A percentile compares a stretch with the other conserved stretches of the same genome.
Conservation (phyloP, 2,888 invertebrate species). For the Dryobota labecula region DNA sequence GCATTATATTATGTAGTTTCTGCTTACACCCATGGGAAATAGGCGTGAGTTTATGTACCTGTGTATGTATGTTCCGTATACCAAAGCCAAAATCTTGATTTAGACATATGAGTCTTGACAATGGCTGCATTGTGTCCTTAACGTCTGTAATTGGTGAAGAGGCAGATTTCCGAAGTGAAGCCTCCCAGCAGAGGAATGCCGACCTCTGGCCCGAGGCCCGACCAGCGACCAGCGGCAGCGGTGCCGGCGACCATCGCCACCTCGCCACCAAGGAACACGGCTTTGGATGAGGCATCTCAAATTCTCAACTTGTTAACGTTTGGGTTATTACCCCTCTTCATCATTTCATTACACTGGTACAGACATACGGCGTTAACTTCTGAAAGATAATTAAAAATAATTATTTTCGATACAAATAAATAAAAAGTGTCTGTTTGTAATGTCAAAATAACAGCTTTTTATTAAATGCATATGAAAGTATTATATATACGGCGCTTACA, state of each 20-base stretch:
- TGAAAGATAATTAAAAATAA: neutral
- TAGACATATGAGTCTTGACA: slow-evolving; percentile 24
- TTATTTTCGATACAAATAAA: too few relatives aligned
- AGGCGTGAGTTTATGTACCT: neutral
- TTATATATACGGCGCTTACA: too few relatives aligned
- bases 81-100: slow-evolving; percentile 14
- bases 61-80: neutral
- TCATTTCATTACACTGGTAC: neutral
- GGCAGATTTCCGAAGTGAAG: slow-evolving; percentile 38
- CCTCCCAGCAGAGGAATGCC: slow-evolving; percentile 67
- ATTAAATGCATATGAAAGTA: too few relatives aligned
- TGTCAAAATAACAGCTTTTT: too few relatives aligned
- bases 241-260: slow-evolving; percentile 27
- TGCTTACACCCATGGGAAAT: neutral
- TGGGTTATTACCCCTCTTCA: neutral
- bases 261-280: neutral
- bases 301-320: neutral
- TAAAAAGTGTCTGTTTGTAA: too few relatives aligned
- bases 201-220: slow-evolving; percentile 75
- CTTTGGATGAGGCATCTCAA: slow-evolving; percentile 43
- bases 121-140: slow-evolving; percentile 43
- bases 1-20: neutral
- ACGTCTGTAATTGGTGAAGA: slow-evolving; percentile 50
- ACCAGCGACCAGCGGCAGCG: slow-evolving; percentile 41
- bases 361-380: neutral